A percentile compares a stretch with the other conserved stretches of the same genome.
Conservation (phyloP, 1,140 invertebrate species). For the Cepaea nemoralis region DNA sequence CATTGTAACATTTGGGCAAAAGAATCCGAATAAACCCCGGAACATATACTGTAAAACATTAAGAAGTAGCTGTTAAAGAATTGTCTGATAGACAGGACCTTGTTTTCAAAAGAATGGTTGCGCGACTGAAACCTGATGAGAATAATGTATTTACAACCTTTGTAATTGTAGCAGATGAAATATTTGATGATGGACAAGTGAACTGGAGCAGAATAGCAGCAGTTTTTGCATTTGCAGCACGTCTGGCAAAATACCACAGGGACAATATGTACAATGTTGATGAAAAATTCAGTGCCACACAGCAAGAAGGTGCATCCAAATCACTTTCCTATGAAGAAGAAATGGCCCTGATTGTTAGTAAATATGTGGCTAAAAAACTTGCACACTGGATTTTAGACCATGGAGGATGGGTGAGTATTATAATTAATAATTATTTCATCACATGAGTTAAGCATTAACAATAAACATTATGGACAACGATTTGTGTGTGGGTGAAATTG, state of each 20-base stretch:
- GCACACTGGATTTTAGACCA: conserved; percentile 70
- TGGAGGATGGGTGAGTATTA: conserved; percentile 73
- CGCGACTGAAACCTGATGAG: conserved; percentile 74
- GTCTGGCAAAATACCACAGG: conserved; percentile 74
- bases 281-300: background rate
- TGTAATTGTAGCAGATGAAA: conserved; percentile 76
- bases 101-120: conserved; percentile 77
- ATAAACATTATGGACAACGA: background rate
- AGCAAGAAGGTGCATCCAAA: background rate
- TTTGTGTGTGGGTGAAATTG: background rate
- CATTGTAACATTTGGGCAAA: conserved; percentile 52
- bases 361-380: conserved; percentile 72
- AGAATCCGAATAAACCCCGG: conserved; percentile 53
- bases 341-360: conserved; percentile 70
- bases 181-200: conserved; percentile 74
- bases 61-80: conserved; percentile 68
- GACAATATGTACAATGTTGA: conserved; percentile 55
- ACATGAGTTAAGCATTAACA: background rate
- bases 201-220: conserved; percentile 78
- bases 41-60: conserved; percentile 68
- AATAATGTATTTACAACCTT: conserved; percentile 76
- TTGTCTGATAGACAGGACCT: conserved; percentile 75
- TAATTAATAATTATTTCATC: background rate
- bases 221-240: conserved; percentile 77
- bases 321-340: conserved; percentile 52